Base-by-base conservation (phyloP, 2,113 vertebrate genomes). In the Equus przewalskii region DNA sequence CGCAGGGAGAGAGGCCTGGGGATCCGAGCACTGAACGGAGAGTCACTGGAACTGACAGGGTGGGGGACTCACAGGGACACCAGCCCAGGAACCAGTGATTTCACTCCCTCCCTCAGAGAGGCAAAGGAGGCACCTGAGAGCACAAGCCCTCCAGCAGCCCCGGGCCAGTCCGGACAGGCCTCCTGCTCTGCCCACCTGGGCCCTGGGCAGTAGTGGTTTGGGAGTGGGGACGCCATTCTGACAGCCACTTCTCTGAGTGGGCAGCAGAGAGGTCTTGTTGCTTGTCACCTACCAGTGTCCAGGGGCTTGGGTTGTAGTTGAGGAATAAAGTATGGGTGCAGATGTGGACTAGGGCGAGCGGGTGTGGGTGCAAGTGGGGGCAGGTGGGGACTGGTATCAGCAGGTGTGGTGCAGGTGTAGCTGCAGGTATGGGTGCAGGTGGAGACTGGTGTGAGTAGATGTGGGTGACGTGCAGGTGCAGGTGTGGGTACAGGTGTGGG, bases 1-100 rank as follows among this genome's bases (percentile, higher is more conserved):
- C 36, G 0, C 2, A 5, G 26, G 14, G 15, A 76, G 28, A 64
- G 83, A 26, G 12, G 11, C 72, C 56, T 12, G 36, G 28, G 26
- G 58, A 60, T 9, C 89, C 14, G 6, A 60, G 7, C 44, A 6
- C 8, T 1, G 1, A 5, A 13, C 0, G 3, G 41, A n/a, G 49
- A 36, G 44, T 33, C 60, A 18, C 36, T 41, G 44, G 69, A 70
- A 33, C 51, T 54, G 7, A 51, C 76, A 12, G 5, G 54, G 33
- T 22, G 3, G 14, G 28, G 21, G 41, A 0, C 33, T n/a, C 14
- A 1, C 22, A 80, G 58, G 33, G 46, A 15, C 16, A 12, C 36
- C 22, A 14, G 64, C 72, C 51, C 78, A 56, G 49, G 15, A 44
- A 33, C 54, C 18, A 2, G 19, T 15, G 33, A 30, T 12, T 16